phyloP scores from a whole-genome alignment of 1,140 invertebrate species.

The Euschistus heros region DNA sequence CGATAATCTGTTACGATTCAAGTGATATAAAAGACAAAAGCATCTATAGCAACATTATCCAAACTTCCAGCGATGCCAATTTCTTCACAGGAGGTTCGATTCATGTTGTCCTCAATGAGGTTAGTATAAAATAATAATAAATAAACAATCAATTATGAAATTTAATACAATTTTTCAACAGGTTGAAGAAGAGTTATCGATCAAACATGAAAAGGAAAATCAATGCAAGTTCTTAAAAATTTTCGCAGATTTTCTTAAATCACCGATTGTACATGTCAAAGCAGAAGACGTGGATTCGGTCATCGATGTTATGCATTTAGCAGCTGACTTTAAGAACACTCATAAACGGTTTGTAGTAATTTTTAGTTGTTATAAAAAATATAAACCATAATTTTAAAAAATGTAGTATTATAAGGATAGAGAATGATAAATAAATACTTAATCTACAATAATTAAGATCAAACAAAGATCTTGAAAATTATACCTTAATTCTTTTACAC shows the following conservation, averaged over 20 bases:
- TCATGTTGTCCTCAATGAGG: neutral
- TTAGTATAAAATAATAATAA: neutral
- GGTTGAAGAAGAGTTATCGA: neutral
- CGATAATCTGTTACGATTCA: neutral
- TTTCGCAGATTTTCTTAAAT: conserved; percentile 74
- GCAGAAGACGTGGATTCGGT: conserved; percentile 86
- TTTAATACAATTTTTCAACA: neutral
- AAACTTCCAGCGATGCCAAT: neutral
- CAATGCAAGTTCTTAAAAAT: conserved; percentile 58
- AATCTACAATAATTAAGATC: too few relatives aligned
- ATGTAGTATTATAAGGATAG: too few relatives aligned
- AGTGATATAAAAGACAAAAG: neutral
- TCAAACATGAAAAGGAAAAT: conserved; percentile 38
- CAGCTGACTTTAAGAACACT: conserved; percentile 71
- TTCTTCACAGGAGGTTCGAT: neutral
- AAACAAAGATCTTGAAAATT: too few relatives aligned
- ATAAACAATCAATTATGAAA: neutral
- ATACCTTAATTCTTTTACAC: too few relatives aligned
- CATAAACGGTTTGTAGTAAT: conserved; percentile 79
- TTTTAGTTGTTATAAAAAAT: too few relatives aligned
- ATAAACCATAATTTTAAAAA: too few relatives aligned
- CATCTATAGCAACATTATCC: neutral
- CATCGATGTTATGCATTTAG: conserved; percentile 72
- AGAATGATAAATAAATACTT: too few relatives aligned
- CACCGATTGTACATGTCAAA: conserved; percentile 91